Evolutionary conservation across 2,888 invertebrate species (phyloP).

Genomic region (Meiosimyza decipiens): DNA sequence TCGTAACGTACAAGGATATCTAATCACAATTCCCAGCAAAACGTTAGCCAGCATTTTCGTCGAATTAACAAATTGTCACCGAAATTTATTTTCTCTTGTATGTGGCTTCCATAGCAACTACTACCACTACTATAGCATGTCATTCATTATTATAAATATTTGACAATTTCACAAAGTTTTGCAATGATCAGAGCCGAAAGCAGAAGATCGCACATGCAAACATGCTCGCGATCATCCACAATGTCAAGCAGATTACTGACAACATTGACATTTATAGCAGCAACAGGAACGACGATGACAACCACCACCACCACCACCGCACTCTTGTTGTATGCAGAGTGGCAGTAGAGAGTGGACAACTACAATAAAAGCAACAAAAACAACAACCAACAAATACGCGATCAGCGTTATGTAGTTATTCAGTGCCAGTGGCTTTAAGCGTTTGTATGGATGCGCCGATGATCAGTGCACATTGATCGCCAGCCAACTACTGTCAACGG

Average conservation of each 20-base stretch:
- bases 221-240: conserved; percentile 46
- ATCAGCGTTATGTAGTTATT: background rate
- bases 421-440: conserved; percentile 14
- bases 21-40: conserved; percentile 44
- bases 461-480: conserved; percentile 48
- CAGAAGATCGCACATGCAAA: conserved; percentile 35
- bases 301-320: background rate
- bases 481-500: conserved; percentile 59
- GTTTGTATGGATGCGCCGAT: conserved; percentile 25
- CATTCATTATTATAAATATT: conserved; percentile 48
- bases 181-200: conserved; percentile 9
- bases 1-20: conserved; percentile 29
- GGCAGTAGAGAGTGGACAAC: background rate
- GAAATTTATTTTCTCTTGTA: background rate
- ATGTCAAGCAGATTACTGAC: conserved; percentile 48
- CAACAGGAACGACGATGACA: conserved; percentile 11
- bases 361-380: conserved; percentile 14
- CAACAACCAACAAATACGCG: background rate
- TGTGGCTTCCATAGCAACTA: too few species aligned
- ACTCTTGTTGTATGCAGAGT: conserved; percentile 29
- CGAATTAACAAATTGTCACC: background rate
- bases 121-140: conserved; percentile 40
- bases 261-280: conserved; percentile 47
- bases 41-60: background rate
- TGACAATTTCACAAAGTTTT: conserved; percentile 41